These are phyloP conservation scores for Mesocricetus auratus DNA, from an alignment of 2,113 vertebrate genomes.

Conservation along the genomic window DNA sequence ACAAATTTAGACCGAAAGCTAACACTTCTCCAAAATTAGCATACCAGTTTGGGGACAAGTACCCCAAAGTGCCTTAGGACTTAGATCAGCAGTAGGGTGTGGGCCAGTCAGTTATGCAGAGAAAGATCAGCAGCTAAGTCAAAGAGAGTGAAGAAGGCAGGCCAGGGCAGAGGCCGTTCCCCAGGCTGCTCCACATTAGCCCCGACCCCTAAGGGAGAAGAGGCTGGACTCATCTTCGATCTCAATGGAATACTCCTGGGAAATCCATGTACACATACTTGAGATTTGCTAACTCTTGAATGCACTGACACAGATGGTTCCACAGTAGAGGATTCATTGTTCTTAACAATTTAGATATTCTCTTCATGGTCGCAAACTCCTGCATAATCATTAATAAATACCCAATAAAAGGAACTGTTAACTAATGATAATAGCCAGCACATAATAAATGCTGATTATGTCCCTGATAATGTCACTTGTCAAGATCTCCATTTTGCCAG, in stretches of 20 bases:
- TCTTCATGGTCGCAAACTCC: neutral
- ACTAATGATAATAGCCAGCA: conserved; percentile 39
- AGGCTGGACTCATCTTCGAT: neutral
- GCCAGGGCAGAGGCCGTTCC: neutral
- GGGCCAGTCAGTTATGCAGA: neutral
- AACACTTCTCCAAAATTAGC: conserved; percentile 66
- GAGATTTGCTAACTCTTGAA: neutral
- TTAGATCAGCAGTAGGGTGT: neutral
- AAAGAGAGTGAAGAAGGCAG: neutral
- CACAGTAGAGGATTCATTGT: neutral
- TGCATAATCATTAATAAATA: conserved; percentile 8
- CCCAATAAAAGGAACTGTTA: neutral
- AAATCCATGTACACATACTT: neutral
- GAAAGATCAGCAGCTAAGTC: neutral
- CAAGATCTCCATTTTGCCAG: conserved; percentile 34
- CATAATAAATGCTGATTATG: neutral
- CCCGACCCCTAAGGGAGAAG: neutral
- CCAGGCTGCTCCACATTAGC: neutral
- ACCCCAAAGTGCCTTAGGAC: conserved; percentile 44
- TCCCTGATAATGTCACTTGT: neutral
- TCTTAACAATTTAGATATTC: neutral
- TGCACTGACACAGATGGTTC: neutral
- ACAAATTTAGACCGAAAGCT: conserved; percentile 71
- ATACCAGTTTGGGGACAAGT: conserved; percentile 45
- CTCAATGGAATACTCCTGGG: neutral